These are phyloP conservation scores for Austrofundulus limnaeus DNA, from an alignment of 2,113 vertebrate genomes.

Conservation along the genomic window DNA sequence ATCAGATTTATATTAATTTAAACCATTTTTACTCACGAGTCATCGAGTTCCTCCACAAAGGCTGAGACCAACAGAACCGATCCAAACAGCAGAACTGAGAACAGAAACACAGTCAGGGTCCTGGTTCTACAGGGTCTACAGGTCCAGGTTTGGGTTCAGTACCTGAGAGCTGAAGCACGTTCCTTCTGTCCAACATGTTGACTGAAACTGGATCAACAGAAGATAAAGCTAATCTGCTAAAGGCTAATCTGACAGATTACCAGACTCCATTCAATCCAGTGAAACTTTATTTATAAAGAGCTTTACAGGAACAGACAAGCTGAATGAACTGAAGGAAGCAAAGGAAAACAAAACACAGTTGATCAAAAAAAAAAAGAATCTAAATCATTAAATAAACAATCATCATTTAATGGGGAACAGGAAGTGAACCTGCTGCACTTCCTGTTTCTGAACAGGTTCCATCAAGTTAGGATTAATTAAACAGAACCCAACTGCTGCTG, in stretches of 20 bases:
- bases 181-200: conserved; percentile 28
- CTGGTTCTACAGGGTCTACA: neutral
- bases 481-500: too few species aligned
- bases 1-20: neutral
- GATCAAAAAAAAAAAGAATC: too few species aligned
- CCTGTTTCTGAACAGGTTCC: too few species aligned
- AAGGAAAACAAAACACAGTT: too few species aligned
- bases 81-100: conserved; percentile 66
- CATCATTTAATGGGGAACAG: too few species aligned
- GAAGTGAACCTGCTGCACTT: too few species aligned
- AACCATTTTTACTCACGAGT: conserved; percentile 81
- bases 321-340: neutral
- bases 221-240: conserved; percentile 21
- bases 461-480: too few species aligned
- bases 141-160: neutral
- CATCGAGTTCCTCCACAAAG: conserved; percentile 88
- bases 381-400: too few species aligned
- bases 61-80: conserved; percentile 60
- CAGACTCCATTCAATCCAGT: conserved; percentile 13
- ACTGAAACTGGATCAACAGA: conserved; percentile 33
- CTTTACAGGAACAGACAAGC: neutral
- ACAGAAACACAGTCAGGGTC: neutral
- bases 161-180: conserved; percentile 40
- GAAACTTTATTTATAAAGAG: conserved; percentile 48
- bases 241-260: conserved; percentile 52